Base-by-base conservation (phyloP, 1,140 invertebrate genomes). In the Oedothorax gibbosus region DNA sequence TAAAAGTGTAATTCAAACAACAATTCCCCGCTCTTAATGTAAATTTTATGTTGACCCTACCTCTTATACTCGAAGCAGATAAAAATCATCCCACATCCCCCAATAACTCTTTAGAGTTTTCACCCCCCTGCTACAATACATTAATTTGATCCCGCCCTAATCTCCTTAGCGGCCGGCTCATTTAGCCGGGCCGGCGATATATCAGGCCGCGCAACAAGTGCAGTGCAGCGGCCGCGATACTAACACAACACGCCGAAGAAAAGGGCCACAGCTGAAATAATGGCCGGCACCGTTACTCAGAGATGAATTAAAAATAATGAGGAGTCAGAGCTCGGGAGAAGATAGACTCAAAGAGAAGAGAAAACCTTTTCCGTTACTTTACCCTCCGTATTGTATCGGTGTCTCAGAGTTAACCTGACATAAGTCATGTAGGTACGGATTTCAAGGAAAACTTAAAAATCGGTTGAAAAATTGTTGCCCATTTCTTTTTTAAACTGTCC, bases 271-370 rank as follows among this genome's bases (percentile, higher is more conserved):
- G 50, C 71, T 76, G 72, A 84, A 84, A 76, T 84, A 84, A 84
- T 84, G 81, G 73, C 71, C 73, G 10, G 50, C 35, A 51, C 68
- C 78, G 65, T 81, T 81, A 81, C 65, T 81, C 80, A 84, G 81
- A 84, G 76, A 84, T 84, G 81, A 84, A 84, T 84, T 84, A 84
- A 84, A 84, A 84, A 75, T 84, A 84, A 84, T 84, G 71, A 84
- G 71, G 53, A 60, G 57, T 68, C 49, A 57, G 57, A 80, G 69
- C 68, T 14, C 18, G 9, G 62, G 57, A 60, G 15, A 66, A 35
- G 64, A 11, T 71, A 64, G 80, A 21, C 80, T 65, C 80, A 71
- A 20, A 10, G 80, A 75, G 49, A n/a, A 62, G 73, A 83, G 80
- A 83, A 73, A 75, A 64, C 69, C 64, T 83, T 83, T 83, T 73